Percentiles rank a stretch among this genome's conserved stretches.
Evolutionary conservation across 2,888 invertebrate species (phyloP).

Genomic region (Thera obeliscata): DNA sequence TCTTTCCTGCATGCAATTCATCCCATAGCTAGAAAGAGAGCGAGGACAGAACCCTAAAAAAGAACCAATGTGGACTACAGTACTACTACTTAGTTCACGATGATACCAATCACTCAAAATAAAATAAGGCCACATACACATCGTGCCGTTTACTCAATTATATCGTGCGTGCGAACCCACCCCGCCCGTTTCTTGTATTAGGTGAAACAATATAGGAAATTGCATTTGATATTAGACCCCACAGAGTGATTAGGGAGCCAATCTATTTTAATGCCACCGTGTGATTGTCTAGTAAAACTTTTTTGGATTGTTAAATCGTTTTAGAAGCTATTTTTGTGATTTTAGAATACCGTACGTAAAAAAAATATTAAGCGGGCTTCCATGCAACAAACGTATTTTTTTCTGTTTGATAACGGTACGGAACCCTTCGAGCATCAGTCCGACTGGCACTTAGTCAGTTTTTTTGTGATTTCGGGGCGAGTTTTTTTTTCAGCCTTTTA

Average conservation of each 20-base stretch:
- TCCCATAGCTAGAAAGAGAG: too few species aligned
- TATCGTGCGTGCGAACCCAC: slow-evolving; percentile 46
- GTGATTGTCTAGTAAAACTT: slow-evolving; percentile 38
- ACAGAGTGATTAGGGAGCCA: slow-evolving; percentile 55
- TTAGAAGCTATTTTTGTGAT: too few species aligned
- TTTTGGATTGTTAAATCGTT: slow-evolving; percentile 1
- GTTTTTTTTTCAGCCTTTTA: too few species aligned
- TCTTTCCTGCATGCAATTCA: too few species aligned
- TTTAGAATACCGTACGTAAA: too few species aligned
- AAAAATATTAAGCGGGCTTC: too few species aligned
- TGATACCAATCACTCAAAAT: slow-evolving; percentile 20
- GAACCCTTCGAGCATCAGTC: too few species aligned
- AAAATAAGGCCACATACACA: slow-evolving; percentile 11
- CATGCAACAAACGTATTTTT: too few species aligned
- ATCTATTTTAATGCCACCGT: slow-evolving; percentile 60
- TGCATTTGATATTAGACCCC: slow-evolving; percentile 57
- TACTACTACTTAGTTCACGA: background rate
- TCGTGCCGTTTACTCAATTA: slow-evolving; percentile 42
- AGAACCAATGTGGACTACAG: background rate
- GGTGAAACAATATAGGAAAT: slow-evolving; percentile 64
- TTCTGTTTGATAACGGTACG: too few species aligned
- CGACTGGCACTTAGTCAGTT: too few species aligned
- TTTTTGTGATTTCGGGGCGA: too few species aligned
- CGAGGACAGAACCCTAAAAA: background rate
- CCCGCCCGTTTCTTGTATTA: slow-evolving; percentile 56